Conservation (phyloP, 2,888 invertebrate species). For the Mesochorus sp. region DNA sequence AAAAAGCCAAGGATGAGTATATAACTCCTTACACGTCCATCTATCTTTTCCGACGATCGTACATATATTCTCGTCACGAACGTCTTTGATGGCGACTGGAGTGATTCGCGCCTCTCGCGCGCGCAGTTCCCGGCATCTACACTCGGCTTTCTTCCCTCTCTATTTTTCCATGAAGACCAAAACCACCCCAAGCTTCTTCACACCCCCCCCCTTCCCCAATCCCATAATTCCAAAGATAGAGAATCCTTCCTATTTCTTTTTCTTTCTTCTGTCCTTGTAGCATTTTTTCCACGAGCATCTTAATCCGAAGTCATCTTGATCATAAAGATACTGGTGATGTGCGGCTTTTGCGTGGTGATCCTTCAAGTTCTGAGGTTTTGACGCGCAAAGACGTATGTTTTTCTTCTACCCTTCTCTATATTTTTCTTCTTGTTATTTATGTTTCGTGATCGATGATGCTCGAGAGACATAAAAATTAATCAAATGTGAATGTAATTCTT, state of each 20-base stretch:
- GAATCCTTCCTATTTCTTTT: background rate
- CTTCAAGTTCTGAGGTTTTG: too few relatives aligned
- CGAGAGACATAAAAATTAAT: too few relatives aligned
- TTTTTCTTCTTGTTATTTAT: too few relatives aligned
- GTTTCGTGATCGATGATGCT: too few relatives aligned
- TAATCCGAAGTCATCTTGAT: slow-evolving; percentile 64
- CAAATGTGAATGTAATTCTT: too few relatives aligned
- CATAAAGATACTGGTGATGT: slow-evolving; percentile 64
- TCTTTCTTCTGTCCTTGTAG: slow-evolving; percentile 55
- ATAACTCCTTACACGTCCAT: slow-evolving; percentile 65
- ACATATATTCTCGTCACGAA: slow-evolving; percentile 79
- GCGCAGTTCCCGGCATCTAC: slow-evolving; percentile 51
- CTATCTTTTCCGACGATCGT: slow-evolving; percentile 70
- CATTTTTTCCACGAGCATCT: slow-evolving; percentile 58
- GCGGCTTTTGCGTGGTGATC: background rate
- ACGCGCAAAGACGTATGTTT: too few relatives aligned
- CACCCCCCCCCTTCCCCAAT: background rate
- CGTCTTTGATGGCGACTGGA: slow-evolving; percentile 78
- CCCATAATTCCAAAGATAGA: slow-evolving; percentile 15
- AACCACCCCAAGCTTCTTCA: background rate
- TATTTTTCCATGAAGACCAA: slow-evolving; percentile 28
- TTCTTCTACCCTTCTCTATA: too few relatives aligned
- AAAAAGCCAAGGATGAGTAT: slow-evolving; percentile 39
- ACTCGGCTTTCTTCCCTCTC: slow-evolving; percentile 28
- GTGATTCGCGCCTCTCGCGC: slow-evolving; percentile 78